phyloP scores from a whole-genome alignment of 2,888 invertebrate species.

The Caenorhabditis wallacei region DNA sequence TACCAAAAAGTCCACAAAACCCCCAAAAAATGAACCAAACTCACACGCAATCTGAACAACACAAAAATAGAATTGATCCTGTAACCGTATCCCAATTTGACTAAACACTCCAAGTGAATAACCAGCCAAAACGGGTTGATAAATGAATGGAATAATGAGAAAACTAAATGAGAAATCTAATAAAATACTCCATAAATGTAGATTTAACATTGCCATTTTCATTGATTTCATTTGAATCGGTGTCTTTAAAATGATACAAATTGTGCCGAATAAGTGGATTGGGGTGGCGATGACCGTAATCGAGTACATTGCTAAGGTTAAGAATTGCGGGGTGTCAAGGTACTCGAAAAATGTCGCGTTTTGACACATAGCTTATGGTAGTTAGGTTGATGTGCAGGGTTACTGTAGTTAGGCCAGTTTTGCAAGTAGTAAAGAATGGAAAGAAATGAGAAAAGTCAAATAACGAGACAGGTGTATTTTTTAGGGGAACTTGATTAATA shows the following conservation, averaged over 20 bases:
- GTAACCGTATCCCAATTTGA: not conserved
- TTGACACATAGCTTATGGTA: too few species aligned
- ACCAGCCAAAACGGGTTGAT: slow-evolving; percentile 42
- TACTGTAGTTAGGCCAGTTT: too few species aligned
- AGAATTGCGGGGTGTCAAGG: slow-evolving; percentile 27
- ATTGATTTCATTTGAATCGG: slow-evolving; percentile 36
- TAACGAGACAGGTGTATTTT: too few species aligned
- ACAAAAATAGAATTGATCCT: slow-evolving; percentile 23
- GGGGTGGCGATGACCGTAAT: slow-evolving; percentile 12
- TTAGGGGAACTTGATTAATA: too few species aligned
- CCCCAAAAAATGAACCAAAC: not conserved
- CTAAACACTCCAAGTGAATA: slow-evolving; percentile 29
- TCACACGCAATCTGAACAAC: slow-evolving; percentile 11
- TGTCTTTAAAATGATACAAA: slow-evolving; percentile 43
- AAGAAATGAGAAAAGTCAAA: too few species aligned
- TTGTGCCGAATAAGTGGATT: slow-evolving; percentile 21
- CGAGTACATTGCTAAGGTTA: slow-evolving; percentile 1
- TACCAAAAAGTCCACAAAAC: too few species aligned
- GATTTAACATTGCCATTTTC: slow-evolving; percentile 47
- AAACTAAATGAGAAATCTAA: slow-evolving; percentile 21
- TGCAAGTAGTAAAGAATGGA: too few species aligned
- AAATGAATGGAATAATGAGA: slow-evolving; percentile 44
- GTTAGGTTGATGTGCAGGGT: too few species aligned
- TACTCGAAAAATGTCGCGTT: slow-evolving; percentile 3
- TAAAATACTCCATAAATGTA: slow-evolving; percentile 40